Percentiles rank a stretch among this genome's conserved stretches.
These are phyloP conservation scores for Mystacides longicornis DNA, from an alignment of 2,888 invertebrate genomes.

Conservation along the genomic window DNA sequence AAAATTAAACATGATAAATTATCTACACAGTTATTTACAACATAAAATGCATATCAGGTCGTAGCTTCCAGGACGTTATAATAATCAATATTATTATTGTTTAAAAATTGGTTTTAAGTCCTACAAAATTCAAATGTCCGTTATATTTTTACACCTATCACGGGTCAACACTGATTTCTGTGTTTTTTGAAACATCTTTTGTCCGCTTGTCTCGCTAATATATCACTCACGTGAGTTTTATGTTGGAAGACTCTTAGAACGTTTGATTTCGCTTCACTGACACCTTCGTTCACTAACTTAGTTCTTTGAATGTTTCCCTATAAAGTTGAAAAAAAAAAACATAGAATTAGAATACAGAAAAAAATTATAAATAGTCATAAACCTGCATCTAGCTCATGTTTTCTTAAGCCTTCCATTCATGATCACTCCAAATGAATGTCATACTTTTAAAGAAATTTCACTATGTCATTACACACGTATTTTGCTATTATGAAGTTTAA, in stretches of 20 bases:
- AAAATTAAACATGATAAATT: too few species aligned
- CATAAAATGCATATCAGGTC: background rate
- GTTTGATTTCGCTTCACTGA: constrained; percentile 80
- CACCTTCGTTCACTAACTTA: constrained; percentile 86
- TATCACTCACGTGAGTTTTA: constrained; percentile 80
- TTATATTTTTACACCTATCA: background rate
- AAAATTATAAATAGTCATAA: too few species aligned
- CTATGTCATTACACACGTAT: too few species aligned
- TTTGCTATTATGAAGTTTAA: too few species aligned
- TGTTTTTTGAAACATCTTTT: constrained; percentile 90
- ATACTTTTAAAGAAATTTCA: too few species aligned
- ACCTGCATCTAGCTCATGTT: too few species aligned
- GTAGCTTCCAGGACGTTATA: background rate
- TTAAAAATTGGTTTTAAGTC: too few species aligned
- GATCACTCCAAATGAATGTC: too few species aligned
- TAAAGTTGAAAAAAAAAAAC: constrained; percentile 7
- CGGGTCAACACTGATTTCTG: constrained; percentile 54
- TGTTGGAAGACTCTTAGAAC: constrained; percentile 88
- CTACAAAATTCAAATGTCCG: background rate
- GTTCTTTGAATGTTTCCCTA: constrained; percentile 94
- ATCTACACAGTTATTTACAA: background rate
- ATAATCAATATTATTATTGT: background rate
- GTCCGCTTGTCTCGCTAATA: constrained; percentile 83
- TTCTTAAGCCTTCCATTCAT: too few species aligned
- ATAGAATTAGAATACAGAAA: background rate